Percentiles rank a stretch among this genome's conserved stretches.
These are phyloP conservation scores for Diplodus sargus DNA, from an alignment of 2,797 vertebrate genomes.

Conservation along the genomic window DNA sequence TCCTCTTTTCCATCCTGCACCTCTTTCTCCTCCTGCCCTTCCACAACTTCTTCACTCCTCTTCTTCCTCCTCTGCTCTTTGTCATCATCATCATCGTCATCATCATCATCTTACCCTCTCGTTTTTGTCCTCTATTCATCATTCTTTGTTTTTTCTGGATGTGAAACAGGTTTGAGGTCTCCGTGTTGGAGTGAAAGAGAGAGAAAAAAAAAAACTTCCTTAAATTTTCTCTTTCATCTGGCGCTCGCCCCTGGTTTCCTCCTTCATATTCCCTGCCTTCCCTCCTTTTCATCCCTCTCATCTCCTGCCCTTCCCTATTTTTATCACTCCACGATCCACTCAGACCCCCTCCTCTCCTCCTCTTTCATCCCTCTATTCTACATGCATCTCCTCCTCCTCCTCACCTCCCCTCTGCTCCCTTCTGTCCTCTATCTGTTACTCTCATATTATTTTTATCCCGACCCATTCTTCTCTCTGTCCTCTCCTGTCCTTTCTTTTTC, in stretches of 20 bases:
- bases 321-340: slow-evolving; percentile 67
- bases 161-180: slow-evolving; percentile 37
- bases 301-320: slow-evolving; percentile 76
- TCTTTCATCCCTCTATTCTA: slow-evolving; percentile 72
- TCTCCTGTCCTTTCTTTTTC: slow-evolving; percentile 62
- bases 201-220: slow-evolving; percentile 49
- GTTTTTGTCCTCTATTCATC: slow-evolving; percentile 55
- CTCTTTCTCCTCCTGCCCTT: slow-evolving; percentile 39
- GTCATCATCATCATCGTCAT: slow-evolving; percentile 41
- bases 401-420: slow-evolving; percentile 57
- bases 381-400: slow-evolving; percentile 52
- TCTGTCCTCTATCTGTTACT: slow-evolving; percentile 74
- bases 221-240: slow-evolving; percentile 71
- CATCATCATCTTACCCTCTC: slow-evolving; percentile 33
- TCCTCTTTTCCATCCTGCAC: slow-evolving; percentile 22
- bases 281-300: slow-evolving; percentile 76
- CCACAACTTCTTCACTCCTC: not conserved
- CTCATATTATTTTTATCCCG: slow-evolving; percentile 76
- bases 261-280: slow-evolving; percentile 67
- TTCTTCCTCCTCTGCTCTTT: slow-evolving; percentile 13
- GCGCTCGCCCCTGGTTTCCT: slow-evolving; percentile 54
- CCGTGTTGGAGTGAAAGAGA: slow-evolving; percentile 2
- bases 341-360: slow-evolving; percentile 61
- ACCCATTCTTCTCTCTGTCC: slow-evolving; percentile 72
- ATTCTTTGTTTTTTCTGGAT: slow-evolving; percentile 6